phyloP scores from a whole-genome alignment of 1,140 invertebrate genomes.

The Pinna nobilis region DNA sequence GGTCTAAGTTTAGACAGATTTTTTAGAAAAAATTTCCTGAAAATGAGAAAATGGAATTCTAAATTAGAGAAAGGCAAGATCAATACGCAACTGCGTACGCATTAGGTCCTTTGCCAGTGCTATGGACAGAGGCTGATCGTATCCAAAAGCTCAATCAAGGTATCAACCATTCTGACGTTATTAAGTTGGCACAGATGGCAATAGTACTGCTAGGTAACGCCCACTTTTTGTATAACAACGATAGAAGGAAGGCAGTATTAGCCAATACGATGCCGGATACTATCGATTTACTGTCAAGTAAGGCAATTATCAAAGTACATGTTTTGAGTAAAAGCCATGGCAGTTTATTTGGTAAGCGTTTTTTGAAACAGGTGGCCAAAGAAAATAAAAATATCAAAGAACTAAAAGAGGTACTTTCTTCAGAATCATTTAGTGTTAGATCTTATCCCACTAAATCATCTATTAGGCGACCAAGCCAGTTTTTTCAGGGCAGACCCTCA shows the following conservation, averaged over 20 bases:
- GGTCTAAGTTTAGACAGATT: too few relatives aligned
- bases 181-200: not conserved
- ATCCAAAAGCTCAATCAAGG: too few relatives aligned
- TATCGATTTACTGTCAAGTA: too few relatives aligned
- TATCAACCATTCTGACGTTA: slow-evolving; percentile 16
- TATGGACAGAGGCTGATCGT: slow-evolving; percentile 8
- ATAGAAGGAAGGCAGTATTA: slow-evolving; percentile 12
- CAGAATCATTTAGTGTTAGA: not conserved
- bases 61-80: too few relatives aligned
- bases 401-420: not conserved
- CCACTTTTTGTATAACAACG: slow-evolving; percentile 2
- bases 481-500: not conserved
- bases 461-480: not conserved
- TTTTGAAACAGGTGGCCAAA: not conserved
- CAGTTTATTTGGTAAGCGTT: not conserved
- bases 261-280: too few relatives aligned
- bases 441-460: too few relatives aligned
- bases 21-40: too few relatives aligned
- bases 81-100: too few relatives aligned
- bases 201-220: not conserved
- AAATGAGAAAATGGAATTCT: too few relatives aligned
- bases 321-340: not conserved
- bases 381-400: not conserved
- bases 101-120: not conserved
- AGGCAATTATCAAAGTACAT: not conserved